Base-by-base conservation (phyloP, 2,113 vertebrate species). In the Nothocercus julius region DNA sequence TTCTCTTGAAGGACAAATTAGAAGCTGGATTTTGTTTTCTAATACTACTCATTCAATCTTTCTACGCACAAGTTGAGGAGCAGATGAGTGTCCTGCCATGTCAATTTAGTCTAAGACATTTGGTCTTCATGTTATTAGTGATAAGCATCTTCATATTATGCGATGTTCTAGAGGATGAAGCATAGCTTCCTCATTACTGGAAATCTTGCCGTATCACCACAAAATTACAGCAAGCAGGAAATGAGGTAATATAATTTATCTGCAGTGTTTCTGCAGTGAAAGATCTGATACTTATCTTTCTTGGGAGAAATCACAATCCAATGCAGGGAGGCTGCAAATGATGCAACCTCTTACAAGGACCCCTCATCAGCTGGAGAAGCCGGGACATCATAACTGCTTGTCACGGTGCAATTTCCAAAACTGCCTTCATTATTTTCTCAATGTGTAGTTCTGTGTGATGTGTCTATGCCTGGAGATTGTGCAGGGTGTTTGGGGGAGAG, bases 1-100 rank as follows among this genome's bases (percentile, higher is more conserved):
- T 76, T 93, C 51, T 63, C 38, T 54, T 77, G 70, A 93, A 96
- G 70, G 81, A 83, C 63, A 75, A 82, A 51, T 67, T 73, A 74
- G 83, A 87, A 92, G 9, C n/a, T 25, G 8, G 27, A n/a, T 90
- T 92, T 94, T 87, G 34, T 80, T 82, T 83, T 86, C 51, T 77
- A 67, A 51, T 73, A 45, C 16, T 20, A 22, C 7, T 51, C 74
- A 34, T 7, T 38, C 75, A 73, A 54, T 4, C 32, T 90, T 82
- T 74, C 13, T 32, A 27, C 13, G 54, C 21, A 4, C 0, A 2
- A 54, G 21, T 40, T 62, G 44, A 49, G 15, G 9, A 82, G 44
- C 19, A 83, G 66, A 80, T 9, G 5, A 75, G 24, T 28, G 1
- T 42, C 13, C 24, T 5, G 3, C 21, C 30, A 22, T n/a, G 27